Base-by-base conservation (phyloP, 2,113 vertebrate genomes). In the Asarcornis scutulata region DNA sequence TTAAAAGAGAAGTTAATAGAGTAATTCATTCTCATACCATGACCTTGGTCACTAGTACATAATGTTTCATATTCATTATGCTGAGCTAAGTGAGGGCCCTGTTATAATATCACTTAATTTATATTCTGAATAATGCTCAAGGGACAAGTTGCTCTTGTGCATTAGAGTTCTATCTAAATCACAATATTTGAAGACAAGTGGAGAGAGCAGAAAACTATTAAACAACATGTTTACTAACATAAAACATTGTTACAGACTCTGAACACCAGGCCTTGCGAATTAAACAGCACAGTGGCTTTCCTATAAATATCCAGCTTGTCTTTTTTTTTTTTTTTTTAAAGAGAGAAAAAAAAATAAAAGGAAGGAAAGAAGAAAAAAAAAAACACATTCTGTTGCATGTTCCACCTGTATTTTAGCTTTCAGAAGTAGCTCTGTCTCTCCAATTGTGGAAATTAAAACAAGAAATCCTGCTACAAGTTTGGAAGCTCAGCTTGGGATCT, bases 51-150 rank as follows among this genome's bases (percentile, higher is more conserved):
- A 98, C 98, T 97, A 96, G 98, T 98, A 98, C 98, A 99, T 98
- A 98, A 98, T 98, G 98, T 98, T 98, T 99, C 98, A 97, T 98
- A 98, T 98, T 99, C 99, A 99, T 99, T 99, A 99, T 96, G 97
- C 98, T 98, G 98, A 98, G 98, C 98, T 98, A 98, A 98, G 98
- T 98, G 98, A 96, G 96, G 91, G 94, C 97, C 98, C 98, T 96
- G 98, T 98, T 99, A 98, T 98, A 99, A 99, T 98, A 99, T 99
- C 98, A 98, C 98, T 99, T 99, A 98, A 99, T 99, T 99, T 99
- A 99, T 99, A 99, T 99, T 99, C 99, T 96, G 97, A 98, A 98
- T 98, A 98, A 97, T 98, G 96, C 99, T 98, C 99, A 95, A 96
- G 99, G 98, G 99, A 98, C 97, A 97, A 97, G 98, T 98, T 97